Evolutionary conservation across 2,113 vertebrate genomes (phyloP).

Genomic region (Cyanoderma ruficeps): DNA sequence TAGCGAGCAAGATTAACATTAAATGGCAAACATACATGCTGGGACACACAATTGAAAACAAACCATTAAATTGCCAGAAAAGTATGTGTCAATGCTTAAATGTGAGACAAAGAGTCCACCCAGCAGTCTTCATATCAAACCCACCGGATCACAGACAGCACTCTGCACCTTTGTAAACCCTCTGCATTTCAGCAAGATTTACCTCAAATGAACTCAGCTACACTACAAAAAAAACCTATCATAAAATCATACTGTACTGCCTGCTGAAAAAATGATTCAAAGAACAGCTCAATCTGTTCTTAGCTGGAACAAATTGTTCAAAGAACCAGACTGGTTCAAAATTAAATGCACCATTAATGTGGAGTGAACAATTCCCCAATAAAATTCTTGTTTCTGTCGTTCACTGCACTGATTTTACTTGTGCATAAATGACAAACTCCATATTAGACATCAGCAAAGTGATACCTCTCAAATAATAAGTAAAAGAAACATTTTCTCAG

Average conservation of each 20-base stretch:
- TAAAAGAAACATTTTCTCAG: background rate
- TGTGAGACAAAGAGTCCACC: background rate
- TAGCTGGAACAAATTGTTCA: slow-evolving; percentile 68
- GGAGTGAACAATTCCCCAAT: background rate
- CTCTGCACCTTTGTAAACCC: background rate
- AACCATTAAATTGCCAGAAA: background rate
- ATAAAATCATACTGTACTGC: slow-evolving; percentile 34
- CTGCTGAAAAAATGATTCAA: slow-evolving; percentile 56
- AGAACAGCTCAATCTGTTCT: slow-evolving; percentile 71
- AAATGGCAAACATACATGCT: background rate
- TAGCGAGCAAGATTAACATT: background rate
- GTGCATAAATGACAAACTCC: background rate
- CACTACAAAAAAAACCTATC: slow-evolving; percentile 26
- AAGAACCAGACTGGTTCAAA: slow-evolving; percentile 47
- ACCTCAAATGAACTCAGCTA: slow-evolving; percentile 56
- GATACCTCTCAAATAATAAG: background rate
- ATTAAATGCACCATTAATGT: slow-evolving; percentile 28
- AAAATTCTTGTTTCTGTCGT: background rate
- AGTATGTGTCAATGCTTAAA: background rate
- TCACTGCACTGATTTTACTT: background rate
- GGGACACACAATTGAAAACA: background rate
- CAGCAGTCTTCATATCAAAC: background rate
- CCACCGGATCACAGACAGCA: background rate
- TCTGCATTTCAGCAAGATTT: slow-evolving; percentile 5
- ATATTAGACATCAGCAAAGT: background rate